Evolutionary conservation across 2,113 vertebrate species (phyloP).

Genomic region (Phainopepla nitens): DNA sequence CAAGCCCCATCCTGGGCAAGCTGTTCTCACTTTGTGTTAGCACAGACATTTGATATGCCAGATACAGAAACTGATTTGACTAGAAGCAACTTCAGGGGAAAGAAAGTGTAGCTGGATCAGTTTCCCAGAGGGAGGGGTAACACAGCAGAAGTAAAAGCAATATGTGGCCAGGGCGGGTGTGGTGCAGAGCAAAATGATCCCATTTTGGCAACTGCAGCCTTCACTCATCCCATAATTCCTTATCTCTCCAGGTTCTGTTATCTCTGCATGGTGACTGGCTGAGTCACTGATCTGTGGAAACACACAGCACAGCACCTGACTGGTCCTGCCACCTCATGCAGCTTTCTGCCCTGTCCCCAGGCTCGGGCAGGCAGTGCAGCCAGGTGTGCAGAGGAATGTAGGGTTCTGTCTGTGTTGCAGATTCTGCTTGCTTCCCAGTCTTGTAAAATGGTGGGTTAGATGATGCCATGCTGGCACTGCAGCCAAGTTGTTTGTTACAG

Average conservation of each 20-base stretch:
- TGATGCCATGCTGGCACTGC: rapidly evolving
- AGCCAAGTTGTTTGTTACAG: neutral
- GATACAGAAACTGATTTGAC: neutral
- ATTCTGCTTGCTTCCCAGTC: neutral
- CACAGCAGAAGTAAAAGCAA: neutral
- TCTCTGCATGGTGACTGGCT: neutral
- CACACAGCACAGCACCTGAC: neutral
- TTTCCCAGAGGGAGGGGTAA: neutral
- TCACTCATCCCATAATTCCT: neutral
- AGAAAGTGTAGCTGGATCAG: neutral
- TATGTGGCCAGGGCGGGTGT: neutral
- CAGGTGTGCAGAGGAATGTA: neutral
- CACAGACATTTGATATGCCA: neutral
- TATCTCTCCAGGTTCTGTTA: neutral
- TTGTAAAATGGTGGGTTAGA: neutral
- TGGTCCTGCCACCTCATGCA: rapidly evolving
- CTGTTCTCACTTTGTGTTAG: neutral
- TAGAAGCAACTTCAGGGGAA: neutral
- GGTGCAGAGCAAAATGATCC: neutral
- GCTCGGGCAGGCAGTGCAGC: neutral
- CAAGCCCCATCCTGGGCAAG: neutral
- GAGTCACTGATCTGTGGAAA: neutral
- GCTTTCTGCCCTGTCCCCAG: neutral
- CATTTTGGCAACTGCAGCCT: neutral
- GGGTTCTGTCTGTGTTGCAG: neutral